Conservation (phyloP, 2,888 invertebrate genomes). For the Lepidocyrtoides sp. region DNA sequence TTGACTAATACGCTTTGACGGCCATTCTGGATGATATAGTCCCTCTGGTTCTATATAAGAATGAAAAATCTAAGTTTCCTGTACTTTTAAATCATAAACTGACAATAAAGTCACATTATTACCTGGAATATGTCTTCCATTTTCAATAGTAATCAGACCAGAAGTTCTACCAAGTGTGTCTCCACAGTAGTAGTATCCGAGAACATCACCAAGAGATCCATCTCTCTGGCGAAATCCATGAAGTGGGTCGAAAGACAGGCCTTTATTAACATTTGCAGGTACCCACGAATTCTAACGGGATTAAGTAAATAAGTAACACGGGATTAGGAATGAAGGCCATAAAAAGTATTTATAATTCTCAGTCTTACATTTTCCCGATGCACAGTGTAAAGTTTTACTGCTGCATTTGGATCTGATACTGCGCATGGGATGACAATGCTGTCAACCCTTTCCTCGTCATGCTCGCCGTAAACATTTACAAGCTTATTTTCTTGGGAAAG, state of each 20-base stretch:
- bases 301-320: background rate
- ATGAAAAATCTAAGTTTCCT: no score
- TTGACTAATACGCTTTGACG: slow-evolving; percentile 70
- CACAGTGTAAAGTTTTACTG: slow-evolving; percentile 62
- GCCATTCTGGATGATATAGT: slow-evolving; percentile 75
- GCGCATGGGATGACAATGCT: slow-evolving; percentile 71
- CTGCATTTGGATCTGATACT: slow-evolving; percentile 60
- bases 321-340: background rate
- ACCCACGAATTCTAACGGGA: slow-evolving; percentile 76
- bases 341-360: background rate
- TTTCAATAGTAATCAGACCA: slow-evolving; percentile 72
- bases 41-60: slow-evolving; percentile 61
- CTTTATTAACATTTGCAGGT: slow-evolving; percentile 55
- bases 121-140: slow-evolving; percentile 77
- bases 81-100: background rate
- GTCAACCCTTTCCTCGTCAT: slow-evolving; percentile 64
- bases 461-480: slow-evolving; percentile 75
- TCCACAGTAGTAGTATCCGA: slow-evolving; percentile 78
- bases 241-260: slow-evolving; percentile 66
- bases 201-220: slow-evolving; percentile 60
- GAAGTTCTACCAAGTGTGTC: slow-evolving; percentile 62
- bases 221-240: slow-evolving; percentile 72
- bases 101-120: background rate
- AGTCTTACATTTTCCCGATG: slow-evolving; percentile 61
- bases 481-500: slow-evolving; percentile 55